Evolutionary conservation across 2,797 vertebrate genomes (phyloP), one percentile per base, ranked within the genome.

Genomic region (Enteromius anoplus): DNA sequence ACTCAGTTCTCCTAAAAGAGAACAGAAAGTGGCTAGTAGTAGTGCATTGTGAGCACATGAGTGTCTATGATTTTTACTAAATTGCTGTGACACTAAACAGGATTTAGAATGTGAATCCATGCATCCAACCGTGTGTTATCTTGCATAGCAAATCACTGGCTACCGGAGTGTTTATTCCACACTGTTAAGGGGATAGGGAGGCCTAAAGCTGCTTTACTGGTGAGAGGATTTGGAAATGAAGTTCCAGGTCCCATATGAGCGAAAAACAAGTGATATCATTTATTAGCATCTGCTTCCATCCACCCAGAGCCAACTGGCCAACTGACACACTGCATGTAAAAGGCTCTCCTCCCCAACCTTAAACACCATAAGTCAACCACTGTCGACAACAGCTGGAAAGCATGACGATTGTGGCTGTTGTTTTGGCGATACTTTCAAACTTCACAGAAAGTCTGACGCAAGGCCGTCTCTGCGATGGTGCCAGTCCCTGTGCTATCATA

Each of bases 201-300:
- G 60, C 42, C 71, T 85, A 71, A 84, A 83, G 79, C 80, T 75
- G 70, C 71, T 72, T 85, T 71, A 76, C 42, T 81, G 75, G 17
- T 75, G 70, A 87, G 85, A 42, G 68, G 49, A 76, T 78, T 71
- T 49, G 65, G 78, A 78, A 23, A 42, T 55, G 12, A 76, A 77
- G 32, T 26, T 73, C 19, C 34, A 75, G 75, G 77, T 71, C 77
- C 81, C 64, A 66, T 81, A 76, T 85, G 92, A 93, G 91, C 93
- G 91, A 94, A 89, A 72, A 90, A 82, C 66, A 89, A 90, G 88
- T 92, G 91, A 92, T 94, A 94, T 94, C 91, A 92, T 91, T 94
- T 91, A 91, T 91, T 87, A 91, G 91, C 94, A 94, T 93, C 89
- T 94, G 93, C 89, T 64, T 29, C 87, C 69, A 86, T 91, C 88